Evolutionary conservation across 2,888 invertebrate genomes (phyloP).

Genomic region (Mesoligia furuncula): DNA sequence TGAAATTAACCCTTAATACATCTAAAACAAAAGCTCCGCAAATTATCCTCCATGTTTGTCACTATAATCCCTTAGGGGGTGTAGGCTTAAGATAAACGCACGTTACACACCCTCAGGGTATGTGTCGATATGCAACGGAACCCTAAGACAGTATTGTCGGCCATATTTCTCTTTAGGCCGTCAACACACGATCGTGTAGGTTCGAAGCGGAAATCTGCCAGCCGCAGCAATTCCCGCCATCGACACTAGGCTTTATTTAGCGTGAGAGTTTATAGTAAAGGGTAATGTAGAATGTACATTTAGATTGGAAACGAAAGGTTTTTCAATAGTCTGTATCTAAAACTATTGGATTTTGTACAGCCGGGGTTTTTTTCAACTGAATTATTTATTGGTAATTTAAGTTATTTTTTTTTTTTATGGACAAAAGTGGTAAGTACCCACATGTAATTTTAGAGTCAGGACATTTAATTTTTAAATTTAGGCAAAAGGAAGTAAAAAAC

Average conservation of each 20-base stretch:
- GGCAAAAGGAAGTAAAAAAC: background rate
- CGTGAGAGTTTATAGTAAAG: conserved; percentile 56
- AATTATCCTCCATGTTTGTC: conserved; percentile 43
- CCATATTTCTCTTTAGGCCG: conserved; percentile 56
- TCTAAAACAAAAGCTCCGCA: conserved; percentile 39
- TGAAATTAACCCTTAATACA: conserved; percentile 3
- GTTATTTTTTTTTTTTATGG: background rate
- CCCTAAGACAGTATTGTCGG: conserved; percentile 43
- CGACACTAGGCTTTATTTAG: conserved; percentile 56
- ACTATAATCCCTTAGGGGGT: conserved; percentile 49
- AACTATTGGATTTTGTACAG: background rate
- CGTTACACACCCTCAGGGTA: conserved; percentile 37
- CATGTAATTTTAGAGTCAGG: background rate
- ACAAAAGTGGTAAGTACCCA: no score
- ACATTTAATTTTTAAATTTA: background rate
- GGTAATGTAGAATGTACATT: conserved; percentile 25
- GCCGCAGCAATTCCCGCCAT: conserved; percentile 33
- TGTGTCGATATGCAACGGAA: conserved; percentile 35
- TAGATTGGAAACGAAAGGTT: conserved; percentile 22
- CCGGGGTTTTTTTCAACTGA: background rate
- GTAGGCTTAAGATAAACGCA: conserved; percentile 49
- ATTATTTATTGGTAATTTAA: background rate
- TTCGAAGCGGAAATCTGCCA: conserved; percentile 53
- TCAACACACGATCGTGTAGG: conserved; percentile 42
- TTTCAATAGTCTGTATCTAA: conserved; percentile 8